Base-by-base conservation (phyloP, 2,113 vertebrate species). In the Paracanthobrama guichenoti region DNA sequence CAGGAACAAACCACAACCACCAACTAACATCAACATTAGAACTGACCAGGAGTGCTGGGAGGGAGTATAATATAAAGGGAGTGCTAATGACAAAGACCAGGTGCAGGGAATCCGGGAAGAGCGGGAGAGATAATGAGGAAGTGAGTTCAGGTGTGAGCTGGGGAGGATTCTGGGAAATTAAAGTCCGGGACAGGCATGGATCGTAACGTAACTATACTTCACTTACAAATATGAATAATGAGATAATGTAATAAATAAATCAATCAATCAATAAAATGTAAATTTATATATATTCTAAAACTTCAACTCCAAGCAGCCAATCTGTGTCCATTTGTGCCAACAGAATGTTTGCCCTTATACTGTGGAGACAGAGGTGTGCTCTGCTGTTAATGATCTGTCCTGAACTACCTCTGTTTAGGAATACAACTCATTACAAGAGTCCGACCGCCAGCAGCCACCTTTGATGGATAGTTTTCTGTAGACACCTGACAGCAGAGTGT, bases 361-460 rank as follows among this genome's bases (percentile, higher is more conserved):
- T 77, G 74, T 26, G 6, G 50, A 44, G n/a, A 50, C 8, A 53
- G 46, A 79, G 55, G 31, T 24, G 35, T 42, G n/a, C 22, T 60
- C 39, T 53, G 24, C 24, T 53, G 46, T 75, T 26, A 79, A 62
- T 44, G n/a, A 44, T 59, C 13, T 26, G 55, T 44, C 35, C 6
- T 62, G 57, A 79, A 79, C 35, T 44, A 62, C 42, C 42, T 7
- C 55, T 50, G 72, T 75, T 75, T 75, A 79, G 35, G 22, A 62
- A 39, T 55, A 79, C 39, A 26, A 39, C 57, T 79, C 72, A 75
- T 74, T 74, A 50, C 72, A 42, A 60, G 55, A 42, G 76, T 79
- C 76, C 14, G 35, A 26, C 20, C 1, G 7, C 55, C 55, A 62
- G 39, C 35, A 79, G 22, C 35, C 35, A 46, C 7, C 55, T 62